Conservation (phyloP, 2,888 invertebrate genomes). For the Aplocera efformata region DNA sequence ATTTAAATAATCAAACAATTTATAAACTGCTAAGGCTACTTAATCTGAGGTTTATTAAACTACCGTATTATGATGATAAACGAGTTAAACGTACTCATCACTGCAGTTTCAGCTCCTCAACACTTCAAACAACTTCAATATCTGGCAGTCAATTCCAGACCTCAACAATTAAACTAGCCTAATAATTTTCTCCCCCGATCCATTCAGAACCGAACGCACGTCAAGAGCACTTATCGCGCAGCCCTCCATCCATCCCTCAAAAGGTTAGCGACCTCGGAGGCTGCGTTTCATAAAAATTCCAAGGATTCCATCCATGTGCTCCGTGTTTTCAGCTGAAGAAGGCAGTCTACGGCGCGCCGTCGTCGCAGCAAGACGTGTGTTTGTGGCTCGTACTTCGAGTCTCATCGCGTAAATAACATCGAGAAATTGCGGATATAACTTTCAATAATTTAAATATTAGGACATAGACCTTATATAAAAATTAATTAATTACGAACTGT, state of each 20-base stretch:
- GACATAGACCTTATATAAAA: neutral
- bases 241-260: conserved; percentile 55
- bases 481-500: neutral
- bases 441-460: conserved; percentile 9
- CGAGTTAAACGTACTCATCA: no score
- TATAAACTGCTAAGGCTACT: no score
- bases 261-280: conserved; percentile 64
- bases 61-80: no score
- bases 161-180: conserved; percentile 32
- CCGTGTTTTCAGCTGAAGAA: conserved; percentile 61
- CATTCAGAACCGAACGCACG: conserved; percentile 17
- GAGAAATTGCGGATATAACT: conserved; percentile 38
- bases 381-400: conserved; percentile 25
- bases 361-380: conserved; percentile 36
- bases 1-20: no score
- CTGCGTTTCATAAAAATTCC: conserved; percentile 60
- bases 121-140: conserved; percentile 12
- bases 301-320: conserved; percentile 52
- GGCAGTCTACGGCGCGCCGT: conserved; percentile 58
- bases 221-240: conserved; percentile 41
- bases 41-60: no score
- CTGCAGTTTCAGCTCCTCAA: conserved; percentile 1
- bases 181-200: conserved; percentile 26
- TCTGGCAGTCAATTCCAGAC: conserved; percentile 9
- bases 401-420: conserved; percentile 68